Base-by-base conservation (phyloP, 2,113 vertebrate genomes). In the Elephantulus edwardii region DNA sequence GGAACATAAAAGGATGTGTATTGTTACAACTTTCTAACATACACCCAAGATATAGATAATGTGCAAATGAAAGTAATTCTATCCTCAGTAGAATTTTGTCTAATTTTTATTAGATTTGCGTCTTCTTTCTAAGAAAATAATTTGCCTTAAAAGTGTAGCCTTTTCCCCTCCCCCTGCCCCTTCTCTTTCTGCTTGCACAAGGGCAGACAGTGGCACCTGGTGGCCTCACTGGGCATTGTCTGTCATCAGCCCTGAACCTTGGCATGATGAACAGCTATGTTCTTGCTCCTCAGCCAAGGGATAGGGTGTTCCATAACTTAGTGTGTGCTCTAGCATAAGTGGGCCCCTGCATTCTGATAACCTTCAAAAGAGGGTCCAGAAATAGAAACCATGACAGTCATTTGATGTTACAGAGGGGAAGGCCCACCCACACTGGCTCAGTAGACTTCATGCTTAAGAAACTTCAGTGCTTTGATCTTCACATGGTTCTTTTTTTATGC, bases 21-120 rank as follows among this genome's bases (percentile, higher is more conserved):
- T 30, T 44, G 80, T 6, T 71, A 28, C 38, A 50, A 42, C 22
- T 93, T 33, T 85, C 38, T 85, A 80, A 78, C 85, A 71, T n/a
- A 40, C 33, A 74, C 28, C 38, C 5, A 12, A 54, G 30, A 85
- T 70, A 78, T 72, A 64, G 62, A 38, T 33, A 24, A 56, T 33
- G 46, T 64, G 60, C 68, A 85, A 72, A 48, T 64, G 28, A 75
- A 84, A 54, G 72, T 4, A 66, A 48, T 80, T 77, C 5, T 93
- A 14, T 64, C 64, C 50, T 81, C 88, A 42, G 8, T 82, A 93
- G 58, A 72, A n/a, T 62, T 42, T 68, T 76, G 4, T 46, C 19
- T 91, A 3, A 77, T 42, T 78, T n/a, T 78, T n/a, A 83, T 19
- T 52, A 64, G 38, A 58, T 16, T 44, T 72, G 44, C 42, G 26